A percentile compares a stretch with the other conserved stretches of the same genome.
Conservation (phyloP, 2,113 vertebrate genomes). For the Actenoides hombroni region DNA sequence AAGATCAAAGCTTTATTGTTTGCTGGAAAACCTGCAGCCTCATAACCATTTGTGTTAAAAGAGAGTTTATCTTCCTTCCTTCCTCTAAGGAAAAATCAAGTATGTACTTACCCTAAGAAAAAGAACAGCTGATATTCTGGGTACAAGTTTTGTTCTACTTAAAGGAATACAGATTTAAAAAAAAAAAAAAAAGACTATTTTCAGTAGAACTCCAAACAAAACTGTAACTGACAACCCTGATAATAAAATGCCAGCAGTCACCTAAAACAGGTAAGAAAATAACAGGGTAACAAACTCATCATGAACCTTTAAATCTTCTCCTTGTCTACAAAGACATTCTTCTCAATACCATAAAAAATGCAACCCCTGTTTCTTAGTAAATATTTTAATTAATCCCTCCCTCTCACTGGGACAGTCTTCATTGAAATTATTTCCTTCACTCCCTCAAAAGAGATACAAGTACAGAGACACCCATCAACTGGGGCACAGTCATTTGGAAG, state of each 20-base stretch:
- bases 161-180: background rate
- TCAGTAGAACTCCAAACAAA: background rate
- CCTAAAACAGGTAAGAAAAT: background rate
- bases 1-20: background rate
- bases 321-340: background rate
- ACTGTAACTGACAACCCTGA: background rate
- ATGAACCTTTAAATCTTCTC: background rate
- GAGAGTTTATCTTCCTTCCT: background rate
- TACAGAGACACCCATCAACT: fast-evolving
- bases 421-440: background rate
- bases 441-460: background rate
- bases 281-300: background rate
- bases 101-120: background rate
- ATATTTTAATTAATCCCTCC: background rate
- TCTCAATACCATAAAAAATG: background rate
- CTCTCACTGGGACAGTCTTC: background rate
- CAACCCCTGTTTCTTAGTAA: background rate
- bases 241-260: background rate
- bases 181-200: background rate
- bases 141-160: background rate
- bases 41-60: background rate
- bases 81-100: background rate
- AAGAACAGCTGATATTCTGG: background rate
- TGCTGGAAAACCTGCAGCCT: background rate
- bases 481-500: background rate